Evolutionary conservation across 2,888 invertebrate species (phyloP), one percentile per base, ranked within the genome.

Genomic region (Tetragnatha montana): DNA sequence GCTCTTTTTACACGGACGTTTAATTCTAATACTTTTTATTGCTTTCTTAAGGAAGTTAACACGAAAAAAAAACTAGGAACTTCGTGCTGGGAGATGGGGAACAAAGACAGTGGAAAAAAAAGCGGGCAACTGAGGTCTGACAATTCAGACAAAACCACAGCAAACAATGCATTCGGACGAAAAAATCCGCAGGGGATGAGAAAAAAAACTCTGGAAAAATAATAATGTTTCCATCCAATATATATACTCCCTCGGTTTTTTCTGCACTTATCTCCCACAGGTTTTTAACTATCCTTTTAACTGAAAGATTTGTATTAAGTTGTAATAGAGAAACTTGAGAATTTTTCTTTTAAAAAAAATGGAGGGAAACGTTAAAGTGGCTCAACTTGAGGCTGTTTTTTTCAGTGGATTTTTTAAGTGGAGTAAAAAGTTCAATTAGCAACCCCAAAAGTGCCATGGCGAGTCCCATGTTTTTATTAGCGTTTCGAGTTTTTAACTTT

Each of bases 121-220:
- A 68, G 21, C 50, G 69, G n/a, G 17, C 86, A 87, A 90, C 86
- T 90, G 86, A 75, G 81, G 85, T 85, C 89, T 89, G 89, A 89
- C 88, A 89, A 89, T 89, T 89, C 81, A 79, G 83, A 89, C 89
- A 89, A 89, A 89, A 89, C 89, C 85, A 85, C 89, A 85, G 89
- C 89, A 89, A 89, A 89, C 89, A 89, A 85, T 89, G 80, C 89
- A 89, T 89, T 85, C 68, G 71, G 51, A 47, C 47, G 47, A 69
- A 70, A 84, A 81, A 85, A 84, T 71, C 50, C 47, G n/a, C 6
- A 22, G 68, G 84, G n/a, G 51, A 50, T 21, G 70, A 22, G 49
- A 71, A 71, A 35, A 76, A 70, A 85, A 78, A 49, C 21, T 35
- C 49, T 22, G 35, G 19, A 70, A 83, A 84, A 84, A 88, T 73